A percentile compares a stretch with the other conserved stretches of the same genome.
Evolutionary conservation across 1,140 invertebrate genomes (phyloP).

Genomic region (Dinothrombium tinctorium): DNA sequence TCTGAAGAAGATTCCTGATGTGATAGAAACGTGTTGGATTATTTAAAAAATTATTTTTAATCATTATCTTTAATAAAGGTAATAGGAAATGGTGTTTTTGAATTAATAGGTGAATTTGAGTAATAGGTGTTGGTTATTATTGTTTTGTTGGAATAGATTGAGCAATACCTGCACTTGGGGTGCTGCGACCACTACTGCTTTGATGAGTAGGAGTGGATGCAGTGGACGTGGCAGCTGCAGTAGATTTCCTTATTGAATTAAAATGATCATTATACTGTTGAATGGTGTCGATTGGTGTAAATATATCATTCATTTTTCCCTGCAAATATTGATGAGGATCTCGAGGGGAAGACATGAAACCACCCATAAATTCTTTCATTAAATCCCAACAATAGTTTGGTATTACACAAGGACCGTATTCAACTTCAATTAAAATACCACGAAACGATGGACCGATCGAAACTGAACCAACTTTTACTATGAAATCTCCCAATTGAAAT

Average conservation of each 20-base stretch:
- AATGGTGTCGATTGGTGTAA: constrained; percentile 52
- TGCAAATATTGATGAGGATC: constrained; percentile 26
- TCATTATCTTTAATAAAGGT: no score
- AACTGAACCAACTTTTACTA: constrained; percentile 75
- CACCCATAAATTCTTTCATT: constrained; percentile 71
- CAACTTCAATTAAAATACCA: constrained; percentile 69
- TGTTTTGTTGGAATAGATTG: no score
- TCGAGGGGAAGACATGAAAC: constrained; percentile 36
- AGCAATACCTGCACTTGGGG: no score
- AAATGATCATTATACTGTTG: constrained; percentile 89
- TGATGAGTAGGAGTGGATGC: no score
- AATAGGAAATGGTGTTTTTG: no score
- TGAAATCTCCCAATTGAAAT: constrained; percentile 79
- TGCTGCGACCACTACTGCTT: no score
- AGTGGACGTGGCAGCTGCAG: neutral
- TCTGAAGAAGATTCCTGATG: no score
- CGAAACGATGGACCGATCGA: constrained; percentile 80
- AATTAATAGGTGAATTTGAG: no score
- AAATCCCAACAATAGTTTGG: constrained; percentile 70
- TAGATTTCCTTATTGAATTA: constrained; percentile 53
- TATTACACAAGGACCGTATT: constrained; percentile 71
- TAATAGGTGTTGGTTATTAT: no score
- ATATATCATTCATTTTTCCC: constrained; percentile 57
- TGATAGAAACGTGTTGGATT: no score
- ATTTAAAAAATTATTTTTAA: no score